Evolutionary conservation across 1,140 invertebrate species (phyloP).

Genomic region (Sminthurinus signatus): DNA sequence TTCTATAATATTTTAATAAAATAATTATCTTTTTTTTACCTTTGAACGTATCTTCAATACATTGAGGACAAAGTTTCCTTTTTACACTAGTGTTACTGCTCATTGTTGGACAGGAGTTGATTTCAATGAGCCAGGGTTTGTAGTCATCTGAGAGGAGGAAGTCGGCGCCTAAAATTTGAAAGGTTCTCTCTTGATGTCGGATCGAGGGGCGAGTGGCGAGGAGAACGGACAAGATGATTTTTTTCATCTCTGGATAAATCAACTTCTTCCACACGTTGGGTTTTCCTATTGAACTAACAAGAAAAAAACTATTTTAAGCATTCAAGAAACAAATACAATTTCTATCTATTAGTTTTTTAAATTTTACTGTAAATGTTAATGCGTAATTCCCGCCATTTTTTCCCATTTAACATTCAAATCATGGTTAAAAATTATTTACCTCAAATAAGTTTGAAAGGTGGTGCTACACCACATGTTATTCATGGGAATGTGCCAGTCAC

Average conservation of each 20-base stretch:
- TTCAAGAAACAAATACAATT: no score
- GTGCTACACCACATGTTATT: no score
- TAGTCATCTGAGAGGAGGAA: conserved; percentile 86
- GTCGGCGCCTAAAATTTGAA: conserved; percentile 92
- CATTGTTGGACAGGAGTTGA: conserved; percentile 88
- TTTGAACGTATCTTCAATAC: conserved; percentile 86
- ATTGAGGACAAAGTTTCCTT: conserved; percentile 72
- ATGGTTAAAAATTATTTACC: no score
- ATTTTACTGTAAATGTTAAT: conserved; percentile 56
- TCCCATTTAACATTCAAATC: conserved; percentile 60
- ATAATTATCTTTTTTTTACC: no score
- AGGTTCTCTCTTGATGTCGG: conserved; percentile 72
- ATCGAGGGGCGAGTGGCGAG: conserved; percentile 64
- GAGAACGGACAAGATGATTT: conserved; percentile 70
- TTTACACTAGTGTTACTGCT: conserved; percentile 82
- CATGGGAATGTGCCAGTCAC: no score
- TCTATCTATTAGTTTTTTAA: neutral
- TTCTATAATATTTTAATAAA: no score
- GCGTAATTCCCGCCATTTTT: conserved; percentile 43
- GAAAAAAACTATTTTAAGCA: no score
- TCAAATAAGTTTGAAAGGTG: no score
- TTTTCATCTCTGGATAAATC: conserved; percentile 84
- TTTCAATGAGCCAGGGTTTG: conserved; percentile 86
- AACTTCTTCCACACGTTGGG: conserved; percentile 63
- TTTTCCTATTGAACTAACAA: conserved; percentile 54